Base-by-base conservation (phyloP, 1,140 invertebrate genomes). In the Psix sp. region DNA sequence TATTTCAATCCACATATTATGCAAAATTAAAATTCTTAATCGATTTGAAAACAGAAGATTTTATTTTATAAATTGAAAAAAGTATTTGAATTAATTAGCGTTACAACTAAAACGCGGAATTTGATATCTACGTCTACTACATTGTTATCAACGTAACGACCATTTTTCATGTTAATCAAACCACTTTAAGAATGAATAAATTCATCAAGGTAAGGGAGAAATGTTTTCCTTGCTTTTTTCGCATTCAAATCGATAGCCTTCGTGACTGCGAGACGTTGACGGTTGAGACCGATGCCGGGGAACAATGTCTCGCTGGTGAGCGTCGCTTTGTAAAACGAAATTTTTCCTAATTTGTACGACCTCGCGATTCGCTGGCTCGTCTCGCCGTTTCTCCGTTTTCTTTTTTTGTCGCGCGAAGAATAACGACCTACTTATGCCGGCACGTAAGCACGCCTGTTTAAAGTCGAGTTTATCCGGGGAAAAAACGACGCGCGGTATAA, bases 401-500 rank as follows among this genome's bases (percentile, higher is more conserved):
- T 49, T 62, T 72, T 54, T 57, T 51, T 42, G 59, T 63, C 33
- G 67, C 52, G 11, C 45, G 51, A 57, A 71, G 67, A 71, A 71
- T 71, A 71, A 71, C 59, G 67, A 63, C 67, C 67, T 72, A 72
- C 67, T 72, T 72, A 72, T 72, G 63, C 52, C 59, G 24, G 46
- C 57, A 52, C 52, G 59, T 72, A 63, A 72, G 52, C 52, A 39
- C 49, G 42, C 13, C 35, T 63, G 57, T 71, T 71, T 71, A 49
- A 70, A 54, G 66, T 56, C 21, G 49, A 56, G 57, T 62, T 56
- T 70, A 70, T 54, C 56, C 24, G 10, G 29, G 29, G 33, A 62
- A 57, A 68, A 60, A 60, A 60, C 3, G 9, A 10, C 20, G 21
- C 17, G 26, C 18, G 17, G 26, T 62, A 71, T 62, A 71, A 71